Base-by-base conservation (phyloP, 2,888 invertebrate species). In the Podabrus alpinus region DNA sequence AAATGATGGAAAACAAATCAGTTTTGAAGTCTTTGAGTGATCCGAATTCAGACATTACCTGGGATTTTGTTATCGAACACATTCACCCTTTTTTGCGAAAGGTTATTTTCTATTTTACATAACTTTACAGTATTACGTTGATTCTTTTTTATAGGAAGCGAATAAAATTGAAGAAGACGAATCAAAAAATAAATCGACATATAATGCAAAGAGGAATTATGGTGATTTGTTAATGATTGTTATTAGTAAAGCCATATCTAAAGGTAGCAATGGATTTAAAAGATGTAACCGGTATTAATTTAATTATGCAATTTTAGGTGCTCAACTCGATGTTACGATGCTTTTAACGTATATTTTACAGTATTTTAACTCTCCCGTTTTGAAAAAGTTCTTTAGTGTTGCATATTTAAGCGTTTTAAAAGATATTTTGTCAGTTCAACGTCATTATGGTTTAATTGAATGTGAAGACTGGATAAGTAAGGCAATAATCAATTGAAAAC, bases 381-480 rank as follows among this genome's bases (percentile, higher is more conserved):
- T 81, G 86, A 85, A 80, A 77, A 81, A 81, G 73, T 85, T 82
- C 77, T 84, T 81, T 68, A 90, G 90, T 69, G 88, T 90, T 83
- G 88, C 89, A 16, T 92, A 92, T 82, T 81, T 92, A 61, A 87
- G 85, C 76, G 86, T 92, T 69, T 81, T 93, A 29, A 88, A 88
- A 76, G 90, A 90, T 82, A 86, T 93, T 70, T 83, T 93, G 60
- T 83, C 89, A 10, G 87, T 88, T 83, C 86, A 88, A 75, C 83
- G 88, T 80, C 91, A 91, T 81, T 86, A 90, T 80, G 87, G 88
- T 3, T 85, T 86, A 74, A 89, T 92, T 67, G 84, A 88, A 64
- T 86, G 87, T 29, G 82, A 87, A 66, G 87, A 89, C 73, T 93
- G 92, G 92, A 88, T 88, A 85, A 90, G 92, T 91, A 86, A 84